A percentile compares a stretch with the other conserved stretches of the same genome.
Evolutionary conservation across 2,888 invertebrate genomes (phyloP).

Genomic region (Arrhopalites spinosus): DNA sequence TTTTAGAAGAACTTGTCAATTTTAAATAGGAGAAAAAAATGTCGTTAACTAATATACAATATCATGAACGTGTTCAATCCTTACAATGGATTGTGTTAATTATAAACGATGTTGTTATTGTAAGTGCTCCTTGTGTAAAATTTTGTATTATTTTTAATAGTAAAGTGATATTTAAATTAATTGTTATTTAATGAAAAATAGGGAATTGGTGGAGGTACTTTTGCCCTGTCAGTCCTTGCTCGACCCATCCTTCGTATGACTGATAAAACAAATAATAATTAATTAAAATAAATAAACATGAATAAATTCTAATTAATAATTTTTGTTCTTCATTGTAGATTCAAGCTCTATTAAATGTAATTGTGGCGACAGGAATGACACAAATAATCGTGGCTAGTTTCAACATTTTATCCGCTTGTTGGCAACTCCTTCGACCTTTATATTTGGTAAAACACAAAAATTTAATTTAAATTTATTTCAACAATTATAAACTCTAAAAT

Average conservation of each 20-base stretch:
- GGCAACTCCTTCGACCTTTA: constrained; percentile 44
- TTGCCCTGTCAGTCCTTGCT: constrained; percentile 45
- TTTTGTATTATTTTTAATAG: neutral
- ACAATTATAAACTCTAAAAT: neutral
- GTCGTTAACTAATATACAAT: neutral
- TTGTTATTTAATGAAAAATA: constrained; percentile 14
- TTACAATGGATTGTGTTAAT: constrained; percentile 35
- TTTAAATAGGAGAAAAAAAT: neutral
- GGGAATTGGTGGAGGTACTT: constrained; percentile 46
- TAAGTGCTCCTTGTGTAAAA: constrained; percentile 1
- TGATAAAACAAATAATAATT: too few relatives aligned
- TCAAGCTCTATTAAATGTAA: constrained; percentile 43
- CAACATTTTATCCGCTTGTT: constrained; percentile 48
- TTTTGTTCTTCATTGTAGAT: constrained; percentile 35
- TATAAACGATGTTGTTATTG: constrained; percentile 39
- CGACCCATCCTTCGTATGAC: constrained; percentile 51
- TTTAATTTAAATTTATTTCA: neutral
- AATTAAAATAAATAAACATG: too few relatives aligned
- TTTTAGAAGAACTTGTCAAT: too few relatives aligned
- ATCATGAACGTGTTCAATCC: constrained; percentile 22
- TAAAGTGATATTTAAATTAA: too few relatives aligned
- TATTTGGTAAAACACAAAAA: constrained; percentile 38
- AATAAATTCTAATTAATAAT: too few relatives aligned
- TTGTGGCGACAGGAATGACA: constrained; percentile 46
- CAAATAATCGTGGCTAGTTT: constrained; percentile 45